Percentiles rank a stretch among this genome's conserved stretches.
Conservation (phyloP, 2,797 vertebrate species). For the Sebastiscus albofasciatus region DNA sequence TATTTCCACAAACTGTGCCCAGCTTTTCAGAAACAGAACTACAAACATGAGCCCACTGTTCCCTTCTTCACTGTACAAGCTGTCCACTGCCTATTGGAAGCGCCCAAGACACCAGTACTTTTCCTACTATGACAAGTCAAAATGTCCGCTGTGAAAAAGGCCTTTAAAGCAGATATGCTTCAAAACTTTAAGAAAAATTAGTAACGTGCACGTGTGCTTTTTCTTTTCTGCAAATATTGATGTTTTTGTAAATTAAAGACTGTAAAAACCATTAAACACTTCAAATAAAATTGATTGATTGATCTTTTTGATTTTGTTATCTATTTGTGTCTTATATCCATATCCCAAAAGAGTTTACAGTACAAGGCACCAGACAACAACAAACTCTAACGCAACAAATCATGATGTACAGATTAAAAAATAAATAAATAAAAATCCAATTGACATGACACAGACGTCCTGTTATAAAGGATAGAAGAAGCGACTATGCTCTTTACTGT, state of each 20-base stretch:
- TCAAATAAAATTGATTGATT: background rate
- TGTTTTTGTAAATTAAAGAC: background rate
- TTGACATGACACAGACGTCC: background rate
- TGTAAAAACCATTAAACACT: background rate
- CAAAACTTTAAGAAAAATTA: background rate
- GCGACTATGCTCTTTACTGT: background rate
- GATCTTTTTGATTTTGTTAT: background rate
- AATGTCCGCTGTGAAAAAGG: background rate
- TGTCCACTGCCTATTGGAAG: background rate
- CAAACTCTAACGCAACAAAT: background rate
- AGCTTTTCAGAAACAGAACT: background rate
- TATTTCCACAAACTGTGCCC: background rate
- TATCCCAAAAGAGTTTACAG: background rate
- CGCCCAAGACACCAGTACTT: background rate
- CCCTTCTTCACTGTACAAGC: background rate
- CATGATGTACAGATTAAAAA: background rate
- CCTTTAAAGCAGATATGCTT: background rate
- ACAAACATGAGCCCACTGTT: background rate
- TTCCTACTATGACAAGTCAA: background rate
- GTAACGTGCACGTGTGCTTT: too few relatives aligned
- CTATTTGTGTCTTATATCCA: background rate
- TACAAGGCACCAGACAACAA: background rate
- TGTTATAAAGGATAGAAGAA: background rate
- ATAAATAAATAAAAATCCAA: background rate
- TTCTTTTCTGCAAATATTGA: too few relatives aligned